Evolutionary conservation across 2,113 vertebrate species (phyloP).

Genomic region (Geococcyx californianus): DNA sequence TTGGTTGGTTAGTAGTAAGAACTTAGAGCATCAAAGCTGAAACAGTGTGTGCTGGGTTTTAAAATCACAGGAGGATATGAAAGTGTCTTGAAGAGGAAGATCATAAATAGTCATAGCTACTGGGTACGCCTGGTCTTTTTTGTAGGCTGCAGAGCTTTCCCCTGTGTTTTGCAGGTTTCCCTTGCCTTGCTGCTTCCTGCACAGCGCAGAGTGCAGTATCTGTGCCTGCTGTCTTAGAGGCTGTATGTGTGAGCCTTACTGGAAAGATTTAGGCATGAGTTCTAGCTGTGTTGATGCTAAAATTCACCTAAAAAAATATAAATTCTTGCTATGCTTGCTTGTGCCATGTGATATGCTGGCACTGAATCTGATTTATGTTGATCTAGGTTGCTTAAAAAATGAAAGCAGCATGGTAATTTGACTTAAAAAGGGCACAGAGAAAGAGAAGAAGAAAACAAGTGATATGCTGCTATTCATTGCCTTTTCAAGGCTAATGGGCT

Average conservation of each 20-base stretch:
- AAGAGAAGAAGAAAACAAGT: background rate
- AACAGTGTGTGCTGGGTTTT: background rate
- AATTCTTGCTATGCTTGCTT: background rate
- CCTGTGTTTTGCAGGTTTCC: background rate
- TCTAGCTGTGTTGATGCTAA: background rate
- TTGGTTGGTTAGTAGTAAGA: background rate
- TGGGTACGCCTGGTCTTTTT: background rate
- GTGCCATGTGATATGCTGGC: background rate
- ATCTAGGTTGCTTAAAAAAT: background rate
- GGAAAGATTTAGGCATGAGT: background rate
- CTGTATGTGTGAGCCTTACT: background rate
- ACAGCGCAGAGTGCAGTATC: accelerated
- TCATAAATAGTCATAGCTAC: background rate
- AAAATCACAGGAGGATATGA: conserved; percentile 7
- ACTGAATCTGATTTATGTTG: background rate
- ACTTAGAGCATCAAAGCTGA: conserved; percentile 9
- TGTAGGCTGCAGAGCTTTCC: background rate
- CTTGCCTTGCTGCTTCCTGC: background rate
- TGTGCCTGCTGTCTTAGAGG: background rate
- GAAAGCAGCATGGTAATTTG: background rate
- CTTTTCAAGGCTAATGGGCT: background rate
- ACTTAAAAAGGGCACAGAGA: background rate
- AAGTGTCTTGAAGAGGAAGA: conserved; percentile 13
- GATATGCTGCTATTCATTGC: background rate
- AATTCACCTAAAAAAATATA: background rate